Evolutionary conservation across 2,113 vertebrate species (phyloP).

Genomic region (Entosphenus tridentatus): DNA sequence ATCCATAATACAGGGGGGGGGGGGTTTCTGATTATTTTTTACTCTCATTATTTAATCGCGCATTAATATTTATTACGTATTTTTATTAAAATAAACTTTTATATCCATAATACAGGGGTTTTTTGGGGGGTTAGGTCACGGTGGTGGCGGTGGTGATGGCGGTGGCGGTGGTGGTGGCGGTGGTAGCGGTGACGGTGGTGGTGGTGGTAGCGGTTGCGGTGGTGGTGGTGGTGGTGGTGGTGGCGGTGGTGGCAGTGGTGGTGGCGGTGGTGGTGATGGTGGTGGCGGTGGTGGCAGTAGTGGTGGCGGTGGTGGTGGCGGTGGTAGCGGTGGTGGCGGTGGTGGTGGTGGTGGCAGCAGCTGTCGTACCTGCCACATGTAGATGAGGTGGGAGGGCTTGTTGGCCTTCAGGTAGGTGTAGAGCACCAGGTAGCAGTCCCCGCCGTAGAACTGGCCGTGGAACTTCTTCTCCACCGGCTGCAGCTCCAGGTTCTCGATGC

Average conservation of each 20-base stretch:
- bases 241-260: not conserved
- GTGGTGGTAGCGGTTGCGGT: not conserved
- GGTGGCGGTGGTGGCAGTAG: not conserved
- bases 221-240: not conserved
- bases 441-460: constrained; percentile 55
- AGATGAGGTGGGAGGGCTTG: constrained; percentile 40
- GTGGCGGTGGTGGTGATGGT: not conserved
- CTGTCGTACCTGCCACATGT: constrained; percentile 56
- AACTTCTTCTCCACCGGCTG: constrained; percentile 32
- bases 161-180: not conserved
- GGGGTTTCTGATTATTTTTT: no score
- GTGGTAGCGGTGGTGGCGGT: not conserved
- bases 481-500: constrained; percentile 45
- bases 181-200: not conserved
- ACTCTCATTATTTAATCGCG: no score
- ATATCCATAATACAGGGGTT: no score
- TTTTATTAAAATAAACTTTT: no score
- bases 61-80: no score
- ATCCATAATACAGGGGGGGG: no score
- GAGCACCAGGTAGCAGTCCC: constrained; percentile 57
- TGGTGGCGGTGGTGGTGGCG: not conserved
- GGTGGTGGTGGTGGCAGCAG: not conserved
- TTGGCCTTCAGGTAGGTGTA: constrained; percentile 40
- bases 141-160: no score
- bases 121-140: no score